Conservation (phyloP, 2,113 vertebrate species). For the Mohoua ochrocephala region DNA sequence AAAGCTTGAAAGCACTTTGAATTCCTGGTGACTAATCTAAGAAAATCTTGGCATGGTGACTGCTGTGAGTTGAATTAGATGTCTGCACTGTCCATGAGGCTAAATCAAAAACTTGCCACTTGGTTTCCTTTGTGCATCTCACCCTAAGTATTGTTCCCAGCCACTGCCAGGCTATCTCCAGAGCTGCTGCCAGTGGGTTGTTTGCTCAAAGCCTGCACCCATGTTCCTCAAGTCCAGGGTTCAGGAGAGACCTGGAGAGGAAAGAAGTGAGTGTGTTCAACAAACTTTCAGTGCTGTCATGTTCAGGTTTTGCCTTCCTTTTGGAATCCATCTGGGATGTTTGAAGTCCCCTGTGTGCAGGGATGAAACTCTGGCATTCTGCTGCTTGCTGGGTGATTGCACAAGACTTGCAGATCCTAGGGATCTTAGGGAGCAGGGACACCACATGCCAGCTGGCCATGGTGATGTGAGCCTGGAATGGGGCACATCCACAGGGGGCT, state of each 20-base stretch:
- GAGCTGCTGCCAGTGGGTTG: background rate
- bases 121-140: background rate
- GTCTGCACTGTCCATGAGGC: background rate
- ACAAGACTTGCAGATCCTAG: accelerated
- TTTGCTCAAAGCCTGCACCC: background rate
- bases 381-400: background rate
- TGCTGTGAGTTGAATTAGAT: background rate
- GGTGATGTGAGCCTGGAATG: accelerated
- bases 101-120: background rate
- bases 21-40: background rate
- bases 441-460: accelerated
- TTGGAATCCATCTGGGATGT: accelerated
- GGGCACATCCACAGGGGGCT: background rate
- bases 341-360: background rate
- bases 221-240: accelerated
- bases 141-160: background rate
- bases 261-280: background rate
- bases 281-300: background rate
- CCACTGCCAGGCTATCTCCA: background rate
- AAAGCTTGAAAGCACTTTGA: background rate
- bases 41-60: background rate
- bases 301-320: background rate
- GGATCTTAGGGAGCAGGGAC: accelerated
- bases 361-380: background rate
- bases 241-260: background rate